These are phyloP conservation scores for Xylocopa sonorina DNA, from an alignment of 1,140 invertebrate genomes.

Conservation along the genomic window DNA sequence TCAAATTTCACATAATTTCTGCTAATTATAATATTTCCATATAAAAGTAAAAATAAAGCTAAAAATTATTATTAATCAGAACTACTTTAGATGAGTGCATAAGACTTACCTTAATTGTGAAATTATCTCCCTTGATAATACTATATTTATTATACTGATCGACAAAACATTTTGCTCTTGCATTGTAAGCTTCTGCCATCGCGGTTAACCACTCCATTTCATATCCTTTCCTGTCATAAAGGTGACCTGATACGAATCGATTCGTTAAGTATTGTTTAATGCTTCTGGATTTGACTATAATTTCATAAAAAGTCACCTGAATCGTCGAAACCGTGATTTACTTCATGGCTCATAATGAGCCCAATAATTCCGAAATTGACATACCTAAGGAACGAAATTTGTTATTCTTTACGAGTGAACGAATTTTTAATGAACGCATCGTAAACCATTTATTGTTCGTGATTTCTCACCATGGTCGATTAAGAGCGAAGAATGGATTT, in stretches of 20 bases:
- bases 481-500: slow-evolving; percentile 48
- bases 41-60: not conserved
- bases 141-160: slow-evolving; percentile 50
- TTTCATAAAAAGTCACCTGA: slow-evolving; percentile 9
- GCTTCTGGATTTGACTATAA: not conserved
- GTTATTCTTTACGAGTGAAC: too few relatives aligned
- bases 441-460: too few relatives aligned
- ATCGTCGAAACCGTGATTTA: slow-evolving; percentile 62
- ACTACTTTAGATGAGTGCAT: not conserved
- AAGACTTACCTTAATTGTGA: slow-evolving; percentile 5
- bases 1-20: too few relatives aligned
- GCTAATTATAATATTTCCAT: not conserved
- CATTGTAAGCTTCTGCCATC: slow-evolving; percentile 44
- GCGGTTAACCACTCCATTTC: slow-evolving; percentile 47
- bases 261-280: not conserved
- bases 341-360: slow-evolving; percentile 54
- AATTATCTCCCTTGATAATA: slow-evolving; percentile 14
- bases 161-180: slow-evolving; percentile 47
- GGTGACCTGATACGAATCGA: slow-evolving; percentile 31
- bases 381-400: slow-evolving; percentile 21
- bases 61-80: not conserved
- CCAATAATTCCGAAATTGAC: slow-evolving; percentile 60
- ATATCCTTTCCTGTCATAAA: slow-evolving; percentile 29
- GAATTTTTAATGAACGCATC: too few relatives aligned
- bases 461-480: slow-evolving; percentile 51